These are phyloP conservation scores for Epinotia ramella DNA, from an alignment of 2,888 invertebrate species.

Conservation along the genomic window DNA sequence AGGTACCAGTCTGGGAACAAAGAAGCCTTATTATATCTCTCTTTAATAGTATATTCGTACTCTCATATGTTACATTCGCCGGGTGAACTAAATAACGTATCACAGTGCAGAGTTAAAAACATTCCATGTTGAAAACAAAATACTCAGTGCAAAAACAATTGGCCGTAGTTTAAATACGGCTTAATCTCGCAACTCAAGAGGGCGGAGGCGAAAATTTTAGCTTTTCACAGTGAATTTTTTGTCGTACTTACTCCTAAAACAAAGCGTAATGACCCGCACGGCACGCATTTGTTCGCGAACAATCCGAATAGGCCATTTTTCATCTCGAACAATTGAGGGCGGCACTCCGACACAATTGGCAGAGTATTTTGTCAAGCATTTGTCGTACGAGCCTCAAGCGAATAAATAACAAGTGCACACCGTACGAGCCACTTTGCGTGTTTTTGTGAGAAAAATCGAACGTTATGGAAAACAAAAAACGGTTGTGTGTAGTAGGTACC, in stretches of 20 bases:
- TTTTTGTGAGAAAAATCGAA: constrained; percentile 35
- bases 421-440: constrained; percentile 55
- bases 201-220: constrained; percentile 74
- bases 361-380: constrained; percentile 84
- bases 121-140: constrained; percentile 55
- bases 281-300: constrained; percentile 84
- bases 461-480: constrained; percentile 8
- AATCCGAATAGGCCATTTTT: constrained; percentile 84
- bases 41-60: constrained; percentile 6
- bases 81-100: constrained; percentile 23
- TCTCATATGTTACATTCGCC: neutral
- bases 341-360: constrained; percentile 82
- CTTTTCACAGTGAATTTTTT: constrained; percentile 78
- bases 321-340: constrained; percentile 84
- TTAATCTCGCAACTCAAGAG: constrained; percentile 71
- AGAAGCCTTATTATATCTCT: constrained; percentile 22
- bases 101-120: constrained; percentile 19
- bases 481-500: neutral
- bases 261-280: constrained; percentile 84
- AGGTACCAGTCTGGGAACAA: constrained; percentile 21
- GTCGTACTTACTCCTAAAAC: constrained; percentile 81
- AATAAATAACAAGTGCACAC: constrained; percentile 74
- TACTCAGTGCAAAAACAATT: constrained; percentile 70
- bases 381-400: constrained; percentile 73
- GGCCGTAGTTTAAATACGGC: constrained; percentile 70